Conservation (phyloP, 2,888 invertebrate species). For the Reticulitermes lucifugus region DNA sequence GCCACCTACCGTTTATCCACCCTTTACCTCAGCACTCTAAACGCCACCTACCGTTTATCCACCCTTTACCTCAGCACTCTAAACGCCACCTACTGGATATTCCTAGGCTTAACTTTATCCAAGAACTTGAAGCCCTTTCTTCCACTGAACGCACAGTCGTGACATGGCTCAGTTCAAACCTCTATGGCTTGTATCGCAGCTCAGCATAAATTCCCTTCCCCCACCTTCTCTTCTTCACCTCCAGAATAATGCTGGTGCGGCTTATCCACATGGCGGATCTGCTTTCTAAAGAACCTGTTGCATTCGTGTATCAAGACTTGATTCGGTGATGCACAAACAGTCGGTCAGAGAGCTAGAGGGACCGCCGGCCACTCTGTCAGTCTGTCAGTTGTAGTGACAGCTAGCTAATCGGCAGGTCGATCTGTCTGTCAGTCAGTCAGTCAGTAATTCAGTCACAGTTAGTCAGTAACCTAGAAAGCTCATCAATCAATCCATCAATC, state of each 20-base stretch:
- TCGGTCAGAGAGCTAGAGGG: background rate
- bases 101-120: too few relatives aligned
- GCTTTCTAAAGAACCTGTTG: slow-evolving; percentile 32
- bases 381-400: slow-evolving; percentile 23
- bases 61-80: too few relatives aligned
- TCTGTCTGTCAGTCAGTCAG: slow-evolving; percentile 20
- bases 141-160: background rate
- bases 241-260: background rate
- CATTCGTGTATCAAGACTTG: slow-evolving; percentile 32
- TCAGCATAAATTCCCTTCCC: background rate
- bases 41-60: too few relatives aligned
- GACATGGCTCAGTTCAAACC: background rate
- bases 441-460: slow-evolving; percentile 1
- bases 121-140: background rate
- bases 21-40: too few relatives aligned
- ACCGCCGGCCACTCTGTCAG: slow-evolving; percentile 27
- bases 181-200: background rate
- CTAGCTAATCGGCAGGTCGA: slow-evolving; percentile 23
- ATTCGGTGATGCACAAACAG: slow-evolving; percentile 35
- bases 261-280: slow-evolving; percentile 36
- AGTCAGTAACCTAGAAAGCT: slow-evolving; percentile 4
- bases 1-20: too few relatives aligned
- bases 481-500: background rate
- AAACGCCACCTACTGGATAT: too few relatives aligned
- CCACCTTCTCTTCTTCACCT: background rate